phyloP scores from a whole-genome alignment of 2,113 vertebrate genomes.

The Hippocampus barbouri region DNA sequence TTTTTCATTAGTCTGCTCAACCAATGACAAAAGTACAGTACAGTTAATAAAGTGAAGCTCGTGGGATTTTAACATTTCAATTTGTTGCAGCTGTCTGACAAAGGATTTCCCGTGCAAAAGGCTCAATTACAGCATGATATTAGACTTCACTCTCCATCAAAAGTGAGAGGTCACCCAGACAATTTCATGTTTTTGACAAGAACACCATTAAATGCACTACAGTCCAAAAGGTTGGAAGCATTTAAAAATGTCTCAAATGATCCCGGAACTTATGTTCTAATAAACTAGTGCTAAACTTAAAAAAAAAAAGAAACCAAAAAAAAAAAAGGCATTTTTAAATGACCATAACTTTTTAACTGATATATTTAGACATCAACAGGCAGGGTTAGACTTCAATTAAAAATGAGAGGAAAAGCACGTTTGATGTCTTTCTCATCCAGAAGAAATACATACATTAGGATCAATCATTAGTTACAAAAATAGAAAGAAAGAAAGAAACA shows the following conservation, averaged over 20 bases:
- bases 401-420: background rate
- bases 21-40: background rate
- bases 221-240: no score
- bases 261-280: background rate
- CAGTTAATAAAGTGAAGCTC: no score
- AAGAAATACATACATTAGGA: slow-evolving; percentile 1
- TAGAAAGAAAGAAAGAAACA: slow-evolving; percentile 7
- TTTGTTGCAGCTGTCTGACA: slow-evolving; percentile 85
- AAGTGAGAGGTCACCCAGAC: no score
- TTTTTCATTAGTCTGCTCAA: background rate
- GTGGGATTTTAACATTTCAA: background rate
- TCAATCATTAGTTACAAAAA: background rate
- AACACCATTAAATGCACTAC: slow-evolving; percentile 5
- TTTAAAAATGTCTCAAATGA: background rate
- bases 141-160: background rate
- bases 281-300: background rate
- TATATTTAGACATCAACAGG: background rate
- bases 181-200: background rate
- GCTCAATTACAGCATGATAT: background rate
- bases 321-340: no score
- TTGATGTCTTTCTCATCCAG: slow-evolving; percentile 3
- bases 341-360: no score
- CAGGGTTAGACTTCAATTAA: background rate
- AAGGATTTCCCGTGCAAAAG: slow-evolving; percentile 62
- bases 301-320: background rate